Conservation (phyloP, 2,888 invertebrate genomes). For the Volucella zonaria region DNA sequence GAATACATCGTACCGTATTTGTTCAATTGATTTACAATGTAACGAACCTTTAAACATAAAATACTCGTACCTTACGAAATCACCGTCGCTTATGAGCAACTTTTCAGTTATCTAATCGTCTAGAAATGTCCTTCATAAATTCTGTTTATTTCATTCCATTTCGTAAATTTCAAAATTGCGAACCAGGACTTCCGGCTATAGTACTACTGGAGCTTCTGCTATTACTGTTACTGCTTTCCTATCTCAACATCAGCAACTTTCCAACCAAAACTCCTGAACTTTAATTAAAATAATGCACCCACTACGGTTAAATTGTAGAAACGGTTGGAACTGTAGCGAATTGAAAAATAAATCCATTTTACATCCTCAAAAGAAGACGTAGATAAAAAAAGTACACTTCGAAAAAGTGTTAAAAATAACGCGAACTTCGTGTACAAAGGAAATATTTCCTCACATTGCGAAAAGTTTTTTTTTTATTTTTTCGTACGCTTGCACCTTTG, state of each 20-base stretch:
- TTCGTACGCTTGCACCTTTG: not conserved
- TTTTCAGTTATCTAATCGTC: slow-evolving; percentile 65
- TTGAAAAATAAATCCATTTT: slow-evolving; percentile 72
- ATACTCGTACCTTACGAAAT: slow-evolving; percentile 11
- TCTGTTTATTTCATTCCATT: slow-evolving; percentile 69
- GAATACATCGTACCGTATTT: not conserved
- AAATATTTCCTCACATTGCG: slow-evolving; percentile 58
- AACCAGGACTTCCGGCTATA: slow-evolving; percentile 55
- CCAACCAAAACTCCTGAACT: slow-evolving; percentile 62
- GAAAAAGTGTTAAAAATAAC: slow-evolving; percentile 68
- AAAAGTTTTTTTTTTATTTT: slow-evolving; percentile 45
- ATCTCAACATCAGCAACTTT: slow-evolving; percentile 62
- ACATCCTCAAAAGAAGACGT: slow-evolving; percentile 52
- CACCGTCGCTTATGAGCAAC: slow-evolving; percentile 20
- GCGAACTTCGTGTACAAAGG: slow-evolving; percentile 50
- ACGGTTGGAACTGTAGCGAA: slow-evolving; percentile 40
- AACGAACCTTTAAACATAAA: slow-evolving; percentile 9
- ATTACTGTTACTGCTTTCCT: not conserved
- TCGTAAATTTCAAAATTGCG: slow-evolving; percentile 57
- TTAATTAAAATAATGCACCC: slow-evolving; percentile 74
- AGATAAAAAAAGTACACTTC: not conserved
- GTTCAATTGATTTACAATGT: slow-evolving; percentile 21
- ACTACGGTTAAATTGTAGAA: slow-evolving; percentile 22
- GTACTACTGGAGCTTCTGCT: not conserved
- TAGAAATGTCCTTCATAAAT: slow-evolving; percentile 69